Evolutionary conservation across 2,113 vertebrate species (phyloP).

Genomic region (Cottus gobio): DNA sequence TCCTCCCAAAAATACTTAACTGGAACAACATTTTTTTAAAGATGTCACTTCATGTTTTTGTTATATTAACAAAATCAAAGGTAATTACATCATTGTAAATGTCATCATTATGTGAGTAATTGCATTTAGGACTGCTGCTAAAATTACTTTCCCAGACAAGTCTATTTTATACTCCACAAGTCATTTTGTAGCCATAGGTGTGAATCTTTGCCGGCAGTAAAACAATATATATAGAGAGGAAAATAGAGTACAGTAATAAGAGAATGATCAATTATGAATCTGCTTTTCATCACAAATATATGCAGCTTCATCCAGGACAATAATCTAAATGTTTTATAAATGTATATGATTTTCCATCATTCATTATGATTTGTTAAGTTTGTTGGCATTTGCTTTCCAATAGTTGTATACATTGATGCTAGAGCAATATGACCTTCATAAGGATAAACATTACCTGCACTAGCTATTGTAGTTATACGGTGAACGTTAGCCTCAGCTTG

Average conservation of each 20-base stretch:
- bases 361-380: not conserved
- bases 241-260: not conserved
- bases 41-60: conserved; percentile 1
- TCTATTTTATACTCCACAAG: conserved; percentile 15
- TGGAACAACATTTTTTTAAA: conserved; percentile 29
- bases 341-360: not conserved
- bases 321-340: not conserved
- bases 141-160: conserved; percentile 2
- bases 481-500: too few species aligned
- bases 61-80: conserved; percentile 18
- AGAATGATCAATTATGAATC: not conserved
- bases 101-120: conserved; percentile 14
- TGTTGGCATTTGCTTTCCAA: not conserved
- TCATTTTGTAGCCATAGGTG: conserved; percentile 5
- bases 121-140: not conserved
- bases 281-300: not conserved
- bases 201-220: not conserved
- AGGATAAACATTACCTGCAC: too few species aligned
- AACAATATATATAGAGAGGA: not conserved
- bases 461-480: too few species aligned
- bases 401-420: not conserved
- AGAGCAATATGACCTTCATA: not conserved
- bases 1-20: conserved; percentile 29
- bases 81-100: conserved; percentile 26
- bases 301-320: not conserved